A percentile compares a stretch with the other conserved stretches of the same genome.
phyloP scores from a whole-genome alignment of 2,888 invertebrate genomes.

The Spilosoma lubricipeda region DNA sequence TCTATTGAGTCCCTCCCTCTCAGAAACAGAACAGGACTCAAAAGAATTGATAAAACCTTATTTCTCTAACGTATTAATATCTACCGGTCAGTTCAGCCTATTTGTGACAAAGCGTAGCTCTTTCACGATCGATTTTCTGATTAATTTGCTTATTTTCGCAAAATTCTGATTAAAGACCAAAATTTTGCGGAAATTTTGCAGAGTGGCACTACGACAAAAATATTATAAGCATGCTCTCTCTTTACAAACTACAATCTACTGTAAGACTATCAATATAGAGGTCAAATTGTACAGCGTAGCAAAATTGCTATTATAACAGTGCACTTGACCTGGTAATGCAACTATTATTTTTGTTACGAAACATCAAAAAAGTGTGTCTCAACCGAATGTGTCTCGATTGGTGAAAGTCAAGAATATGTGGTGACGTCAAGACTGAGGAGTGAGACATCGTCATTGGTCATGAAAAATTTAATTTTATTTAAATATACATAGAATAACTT shows the following conservation, averaged over 20 bases:
- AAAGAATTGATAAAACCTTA: too few relatives aligned
- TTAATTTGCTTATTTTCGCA: background rate
- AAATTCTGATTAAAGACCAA: too few relatives aligned
- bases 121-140: background rate
- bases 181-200: background rate
- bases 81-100: too few relatives aligned
- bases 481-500: background rate
- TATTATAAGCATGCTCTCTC: background rate
- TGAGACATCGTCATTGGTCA: background rate
- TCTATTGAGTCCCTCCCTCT: too few relatives aligned
- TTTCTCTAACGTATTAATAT: too few relatives aligned
- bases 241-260: background rate
- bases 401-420: background rate
- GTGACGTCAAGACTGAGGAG: background rate
- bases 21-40: too few relatives aligned
- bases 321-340: slow-evolving; percentile 60
- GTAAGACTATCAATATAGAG: slow-evolving; percentile 23
- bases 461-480: background rate
- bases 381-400: background rate
- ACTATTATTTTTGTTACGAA: slow-evolving; percentile 39
- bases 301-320: slow-evolving; percentile 50
- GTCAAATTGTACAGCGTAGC: slow-evolving; percentile 37
- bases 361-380: background rate
- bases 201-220: background rate
- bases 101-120: too few relatives aligned